These are phyloP conservation scores for Enteromius argenteus DNA, from an alignment of 2,797 vertebrate species.

Conservation along the genomic window DNA sequence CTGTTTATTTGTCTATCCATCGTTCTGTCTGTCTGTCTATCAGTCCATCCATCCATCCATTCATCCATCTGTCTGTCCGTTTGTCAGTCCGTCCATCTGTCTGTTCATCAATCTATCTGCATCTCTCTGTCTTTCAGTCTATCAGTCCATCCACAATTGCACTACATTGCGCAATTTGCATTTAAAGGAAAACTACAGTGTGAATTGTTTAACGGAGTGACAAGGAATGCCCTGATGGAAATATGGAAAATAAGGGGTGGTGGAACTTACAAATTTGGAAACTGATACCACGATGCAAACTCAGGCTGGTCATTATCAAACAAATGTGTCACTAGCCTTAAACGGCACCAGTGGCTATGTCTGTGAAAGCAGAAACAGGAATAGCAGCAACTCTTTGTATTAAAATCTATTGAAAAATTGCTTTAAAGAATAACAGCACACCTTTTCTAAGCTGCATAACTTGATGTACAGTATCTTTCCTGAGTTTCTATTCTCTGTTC, in stretches of 20 bases:
- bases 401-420: not conserved
- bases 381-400: too few relatives aligned
- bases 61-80: too few relatives aligned
- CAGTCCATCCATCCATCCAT: too few relatives aligned
- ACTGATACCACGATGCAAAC: conserved; percentile 35
- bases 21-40: too few relatives aligned
- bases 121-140: too few relatives aligned
- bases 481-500: not conserved
- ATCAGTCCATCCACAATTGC: too few relatives aligned
- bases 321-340: conserved; percentile 5
- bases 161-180: conserved; percentile 29
- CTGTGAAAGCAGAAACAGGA: not conserved
- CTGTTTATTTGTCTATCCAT: too few relatives aligned
- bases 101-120: too few relatives aligned
- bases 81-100: too few relatives aligned
- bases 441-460: not conserved
- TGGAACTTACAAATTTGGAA: conserved; percentile 14
- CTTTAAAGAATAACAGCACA: not conserved
- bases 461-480: not conserved
- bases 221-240: conserved; percentile 29
- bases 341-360: not conserved
- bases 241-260: not conserved
- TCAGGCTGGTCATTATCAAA: not conserved
- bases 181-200: conserved; percentile 35
- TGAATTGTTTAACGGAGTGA: conserved; percentile 31